Evolutionary conservation across 2,888 invertebrate species (phyloP).

Genomic region (Eupeodes latifasciatus): DNA sequence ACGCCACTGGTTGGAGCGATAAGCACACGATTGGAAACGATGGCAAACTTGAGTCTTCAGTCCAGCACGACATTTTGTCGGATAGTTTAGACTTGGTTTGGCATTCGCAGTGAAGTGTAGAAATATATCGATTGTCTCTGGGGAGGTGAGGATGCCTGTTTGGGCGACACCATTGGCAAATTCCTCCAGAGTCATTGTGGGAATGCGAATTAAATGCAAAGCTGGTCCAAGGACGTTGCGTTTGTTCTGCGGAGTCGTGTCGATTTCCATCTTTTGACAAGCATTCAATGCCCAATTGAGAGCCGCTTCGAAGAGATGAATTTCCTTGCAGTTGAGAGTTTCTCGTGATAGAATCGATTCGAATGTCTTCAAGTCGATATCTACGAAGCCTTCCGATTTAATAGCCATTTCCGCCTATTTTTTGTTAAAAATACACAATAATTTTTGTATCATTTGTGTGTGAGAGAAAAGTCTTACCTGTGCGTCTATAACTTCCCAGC

Average conservation of each 20-base stretch:
- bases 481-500: constrained; percentile 99
- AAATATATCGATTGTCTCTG: constrained; percentile 98
- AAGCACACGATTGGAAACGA: constrained; percentile 97
- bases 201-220: constrained; percentile 94
- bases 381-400: constrained; percentile 97
- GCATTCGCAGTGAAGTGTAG: constrained; percentile 95
- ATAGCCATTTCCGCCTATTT: constrained; percentile 96
- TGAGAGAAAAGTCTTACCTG: constrained; percentile 87
- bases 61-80: constrained; percentile 92
- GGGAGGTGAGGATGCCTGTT: constrained; percentile 94
- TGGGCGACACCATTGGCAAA: constrained; percentile 98
- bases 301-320: constrained; percentile 95
- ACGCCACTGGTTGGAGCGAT: constrained; percentile 98
- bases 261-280: constrained; percentile 92
- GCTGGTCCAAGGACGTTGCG: constrained; percentile 90
- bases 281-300: constrained; percentile 97
- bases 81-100: constrained; percentile 93
- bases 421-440: not conserved
- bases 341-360: constrained; percentile 96
- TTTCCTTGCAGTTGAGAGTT: constrained; percentile 97
- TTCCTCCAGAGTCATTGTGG: constrained; percentile 96
- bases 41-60: constrained; percentile 97
- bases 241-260: constrained; percentile 92
- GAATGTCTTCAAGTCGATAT: constrained; percentile 96
- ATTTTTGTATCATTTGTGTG: no score